Evolutionary conservation across 2,797 vertebrate genomes (phyloP).

Genomic region (Phoxinus dragarum): DNA sequence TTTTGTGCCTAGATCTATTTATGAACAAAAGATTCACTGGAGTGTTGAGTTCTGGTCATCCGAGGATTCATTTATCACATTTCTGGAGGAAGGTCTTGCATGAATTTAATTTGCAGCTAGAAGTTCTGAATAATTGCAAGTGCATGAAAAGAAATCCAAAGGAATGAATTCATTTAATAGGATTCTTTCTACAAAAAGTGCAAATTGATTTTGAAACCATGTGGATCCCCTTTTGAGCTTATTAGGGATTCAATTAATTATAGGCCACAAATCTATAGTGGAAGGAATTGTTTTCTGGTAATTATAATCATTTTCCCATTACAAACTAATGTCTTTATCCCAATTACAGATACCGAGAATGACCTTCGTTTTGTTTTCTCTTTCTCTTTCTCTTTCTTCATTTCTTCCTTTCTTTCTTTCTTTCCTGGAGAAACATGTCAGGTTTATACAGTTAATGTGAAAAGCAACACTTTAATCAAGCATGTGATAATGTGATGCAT

Average conservation of each 20-base stretch:
- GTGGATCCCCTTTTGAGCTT: slow-evolving; percentile 14
- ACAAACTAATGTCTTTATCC: slow-evolving; percentile 13
- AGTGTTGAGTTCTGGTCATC: slow-evolving; percentile 28
- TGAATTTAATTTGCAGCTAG: slow-evolving; percentile 28
- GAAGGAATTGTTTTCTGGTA: slow-evolving; percentile 22
- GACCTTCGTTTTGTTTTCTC: neutral
- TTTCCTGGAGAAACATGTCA: neutral
- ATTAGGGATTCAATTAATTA: slow-evolving; percentile 29
- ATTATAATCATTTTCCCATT: slow-evolving; percentile 5
- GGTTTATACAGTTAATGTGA: neutral
- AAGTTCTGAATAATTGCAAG: slow-evolving; percentile 21
- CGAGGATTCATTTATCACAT: slow-evolving; percentile 28
- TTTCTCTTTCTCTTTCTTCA: neutral
- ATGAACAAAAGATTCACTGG: slow-evolving; percentile 29
- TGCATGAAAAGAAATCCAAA: slow-evolving; percentile 15
- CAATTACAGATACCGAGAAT: neutral
- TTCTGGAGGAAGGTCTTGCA: slow-evolving; percentile 12
- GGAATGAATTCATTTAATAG: slow-evolving; percentile 11
- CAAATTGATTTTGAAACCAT: slow-evolving; percentile 25
- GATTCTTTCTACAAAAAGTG: slow-evolving; percentile 22
- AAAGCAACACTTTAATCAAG: neutral
- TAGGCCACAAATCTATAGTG: slow-evolving; percentile 19
- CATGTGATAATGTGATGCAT: slow-evolving; percentile 6
- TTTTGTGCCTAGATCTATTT: slow-evolving; percentile 21
- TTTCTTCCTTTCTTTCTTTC: too few species aligned